Conservation (phyloP, 2,113 vertebrate genomes). For the Nycticryphes semicollaris region DNA sequence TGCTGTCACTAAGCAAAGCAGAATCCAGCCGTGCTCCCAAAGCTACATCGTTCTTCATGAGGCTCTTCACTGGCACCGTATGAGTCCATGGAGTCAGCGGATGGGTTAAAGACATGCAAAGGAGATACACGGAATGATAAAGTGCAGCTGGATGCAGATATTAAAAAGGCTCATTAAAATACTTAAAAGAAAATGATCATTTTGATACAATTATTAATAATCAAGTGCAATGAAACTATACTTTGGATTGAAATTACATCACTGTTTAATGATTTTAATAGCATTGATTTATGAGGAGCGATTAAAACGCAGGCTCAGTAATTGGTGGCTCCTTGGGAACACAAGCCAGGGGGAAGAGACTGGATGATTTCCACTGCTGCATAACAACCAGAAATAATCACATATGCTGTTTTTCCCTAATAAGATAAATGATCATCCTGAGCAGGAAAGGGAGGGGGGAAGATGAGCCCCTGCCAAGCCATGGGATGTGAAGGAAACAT, state of each 20-base stretch:
- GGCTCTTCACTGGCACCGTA: neutral
- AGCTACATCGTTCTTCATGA: neutral
- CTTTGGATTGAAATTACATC: neutral
- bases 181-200: neutral
- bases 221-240: neutral
- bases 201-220: constrained; percentile 31
- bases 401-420: neutral
- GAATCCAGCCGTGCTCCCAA: neutral
- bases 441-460: neutral
- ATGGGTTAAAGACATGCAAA: neutral
- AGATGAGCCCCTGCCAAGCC: neutral
- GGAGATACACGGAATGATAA: neutral
- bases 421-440: constrained; percentile 1
- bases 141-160: neutral
- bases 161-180: neutral
- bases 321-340: neutral
- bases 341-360: neutral
- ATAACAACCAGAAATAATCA: constrained; percentile 38
- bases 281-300: constrained; percentile 19
- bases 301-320: constrained; percentile 7
- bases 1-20: neutral
- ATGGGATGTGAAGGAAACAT: neutral
- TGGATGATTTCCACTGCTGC: constrained; percentile 1
- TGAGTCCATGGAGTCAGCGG: neutral
- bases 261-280: constrained; percentile 11